Evolutionary conservation across 2,797 vertebrate species (phyloP).

Genomic region (Remorina albescens): DNA sequence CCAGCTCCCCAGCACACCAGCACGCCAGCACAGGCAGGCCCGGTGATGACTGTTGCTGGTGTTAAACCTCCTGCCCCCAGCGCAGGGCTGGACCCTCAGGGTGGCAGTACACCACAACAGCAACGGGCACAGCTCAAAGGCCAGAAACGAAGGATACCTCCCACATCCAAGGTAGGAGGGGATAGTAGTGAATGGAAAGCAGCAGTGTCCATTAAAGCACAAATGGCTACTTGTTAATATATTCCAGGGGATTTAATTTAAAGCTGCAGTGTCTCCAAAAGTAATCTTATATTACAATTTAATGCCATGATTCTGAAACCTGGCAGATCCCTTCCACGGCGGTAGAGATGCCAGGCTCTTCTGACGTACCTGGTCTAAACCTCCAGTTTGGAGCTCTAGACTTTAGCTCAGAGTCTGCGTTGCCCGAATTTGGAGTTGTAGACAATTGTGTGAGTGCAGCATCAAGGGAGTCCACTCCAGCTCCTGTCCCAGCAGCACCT

Average conservation of each 20-base stretch:
- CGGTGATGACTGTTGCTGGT: conserved; percentile 60
- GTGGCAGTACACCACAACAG: conserved; percentile 83
- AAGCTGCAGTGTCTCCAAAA: not conserved
- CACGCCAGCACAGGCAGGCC: conserved; percentile 62
- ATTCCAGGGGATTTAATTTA: not conserved
- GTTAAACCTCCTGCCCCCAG: conserved; percentile 79
- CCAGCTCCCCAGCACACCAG: conserved; percentile 72
- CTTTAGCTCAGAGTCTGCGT: conserved; percentile 92
- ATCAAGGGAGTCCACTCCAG: conserved; percentile 80
- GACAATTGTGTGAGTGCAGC: conserved; percentile 82
- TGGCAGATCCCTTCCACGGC: conserved; percentile 93
- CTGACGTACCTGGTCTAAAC: conserved; percentile 93
- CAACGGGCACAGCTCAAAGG: conserved; percentile 92
- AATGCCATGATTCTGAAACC: not conserved
- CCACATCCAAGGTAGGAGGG: conserved; percentile 89
- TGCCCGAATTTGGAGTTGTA: conserved; percentile 89
- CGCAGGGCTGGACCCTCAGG: conserved; percentile 84
- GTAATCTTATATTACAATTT: too few species aligned
- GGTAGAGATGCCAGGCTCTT: conserved; percentile 96
- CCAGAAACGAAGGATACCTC: conserved; percentile 92
- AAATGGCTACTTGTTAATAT: not conserved
- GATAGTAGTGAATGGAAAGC: not conserved
- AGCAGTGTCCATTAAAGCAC: not conserved
- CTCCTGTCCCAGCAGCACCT: conserved; percentile 68
- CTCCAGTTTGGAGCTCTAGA: conserved; percentile 97